Evolutionary conservation across 2,888 invertebrate species (phyloP), one percentile per base, ranked within the genome.

Genomic region (Arrhopalites spinosus): DNA sequence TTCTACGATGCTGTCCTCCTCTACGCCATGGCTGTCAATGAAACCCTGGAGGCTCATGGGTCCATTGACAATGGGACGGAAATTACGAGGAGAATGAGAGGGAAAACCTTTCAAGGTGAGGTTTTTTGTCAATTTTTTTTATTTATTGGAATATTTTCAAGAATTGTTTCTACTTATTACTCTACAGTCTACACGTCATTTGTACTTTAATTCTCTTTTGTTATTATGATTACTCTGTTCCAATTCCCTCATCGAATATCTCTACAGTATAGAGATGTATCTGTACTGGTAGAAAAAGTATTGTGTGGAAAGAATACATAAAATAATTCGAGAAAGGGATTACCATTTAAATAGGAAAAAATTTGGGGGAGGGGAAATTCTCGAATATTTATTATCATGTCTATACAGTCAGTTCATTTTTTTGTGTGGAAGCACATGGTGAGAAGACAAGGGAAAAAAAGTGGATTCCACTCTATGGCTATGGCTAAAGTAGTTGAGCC

Each of bases 1-100:
- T 95, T 98, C 86, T 96, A 97, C 86, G 98, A 99, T 84, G 97
- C 97, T 0, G 95, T 98, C 15, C 88, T 98, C 0, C 89, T 99
- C 50, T 98, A 97, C 86, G 94, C 96, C 0, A 88, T 93, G 75
- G 96, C 96, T 0, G 87, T 98, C 8, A 96, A 96, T 84, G 93
- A 95, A 81, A 95, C 95, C 29, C 87, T 97, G 59, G 85, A 83
- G 25, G 86, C 85, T 1, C 88, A 84, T 82, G 86, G 86, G 29
- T 80, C 82, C 36, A 88, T 89, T 76, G 85, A 93, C 43, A 92
- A 95, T 84, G 98, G 98, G 0, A 90, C 91, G n/a, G 90, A 92
- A 69, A 90, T 96, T 79, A 92, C 94, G 1, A 86, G 89, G 63
- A 89, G 91, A 80, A 96, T 96, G 94, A 93, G 93, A 92, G 93